phyloP scores from a whole-genome alignment of 2,797 vertebrate genomes.

The Furcifer pardalis region DNA sequence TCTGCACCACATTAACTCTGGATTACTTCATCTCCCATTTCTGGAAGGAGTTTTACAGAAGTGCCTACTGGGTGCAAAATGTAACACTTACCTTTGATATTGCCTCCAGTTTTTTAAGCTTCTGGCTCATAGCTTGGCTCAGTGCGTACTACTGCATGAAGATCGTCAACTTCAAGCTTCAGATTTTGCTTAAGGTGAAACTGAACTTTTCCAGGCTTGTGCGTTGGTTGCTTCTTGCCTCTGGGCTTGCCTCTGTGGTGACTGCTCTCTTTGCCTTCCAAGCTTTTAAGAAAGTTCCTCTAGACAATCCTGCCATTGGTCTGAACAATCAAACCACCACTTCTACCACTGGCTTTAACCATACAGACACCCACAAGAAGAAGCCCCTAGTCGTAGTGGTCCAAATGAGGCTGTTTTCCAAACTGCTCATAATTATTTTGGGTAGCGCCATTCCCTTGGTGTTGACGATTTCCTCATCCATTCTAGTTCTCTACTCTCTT shows the following conservation, averaged over 20 bases:
- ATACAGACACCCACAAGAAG: not conserved
- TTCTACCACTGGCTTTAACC: not conserved
- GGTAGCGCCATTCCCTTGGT: not conserved
- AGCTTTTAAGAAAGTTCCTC: not conserved
- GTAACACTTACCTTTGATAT: not conserved
- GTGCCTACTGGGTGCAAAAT: not conserved
- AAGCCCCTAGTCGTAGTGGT: not conserved
- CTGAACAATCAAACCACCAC: not conserved
- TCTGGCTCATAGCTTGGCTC: constrained; percentile 67
- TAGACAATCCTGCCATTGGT: no score
- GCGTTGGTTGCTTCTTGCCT: constrained; percentile 46
- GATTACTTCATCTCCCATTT: not conserved
- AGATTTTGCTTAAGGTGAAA: constrained; percentile 50
- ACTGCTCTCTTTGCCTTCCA: constrained; percentile 5
- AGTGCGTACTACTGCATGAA: constrained; percentile 67
- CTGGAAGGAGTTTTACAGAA: not conserved
- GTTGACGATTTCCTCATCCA: not conserved
- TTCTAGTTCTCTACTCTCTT: not conserved
- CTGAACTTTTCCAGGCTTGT: constrained; percentile 36
- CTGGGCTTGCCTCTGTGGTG: constrained; percentile 45
- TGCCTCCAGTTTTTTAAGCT: constrained; percentile 10
- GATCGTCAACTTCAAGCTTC: constrained; percentile 57
- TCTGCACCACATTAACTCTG: not conserved
- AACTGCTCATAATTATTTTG: not conserved
- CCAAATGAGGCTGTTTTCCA: not conserved